Conservation (phyloP, 2,888 invertebrate genomes). For the Acholoe squamosa region DNA sequence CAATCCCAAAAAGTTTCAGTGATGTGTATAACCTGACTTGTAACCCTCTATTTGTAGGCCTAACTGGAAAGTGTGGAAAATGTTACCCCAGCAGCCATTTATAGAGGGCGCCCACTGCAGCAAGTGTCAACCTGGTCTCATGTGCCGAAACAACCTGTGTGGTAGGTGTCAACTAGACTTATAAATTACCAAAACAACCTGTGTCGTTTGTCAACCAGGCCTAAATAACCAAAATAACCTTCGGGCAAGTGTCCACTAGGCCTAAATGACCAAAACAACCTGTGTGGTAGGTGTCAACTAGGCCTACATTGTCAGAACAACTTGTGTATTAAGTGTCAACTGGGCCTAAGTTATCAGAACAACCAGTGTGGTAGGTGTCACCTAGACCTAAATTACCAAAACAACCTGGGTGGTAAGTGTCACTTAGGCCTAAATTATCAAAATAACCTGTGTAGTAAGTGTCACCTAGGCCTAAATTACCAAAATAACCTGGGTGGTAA, state of each 20-base stretch:
- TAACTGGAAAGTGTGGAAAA: constrained; percentile 52
- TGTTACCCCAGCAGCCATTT: constrained; percentile 1
- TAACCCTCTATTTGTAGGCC: not conserved
- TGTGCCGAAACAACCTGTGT: constrained; percentile 36
- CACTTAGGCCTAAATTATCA: not conserved
- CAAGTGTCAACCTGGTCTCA: not conserved
- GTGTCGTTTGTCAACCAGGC: not conserved
- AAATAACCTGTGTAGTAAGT: not conserved
- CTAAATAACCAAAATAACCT: not conserved
- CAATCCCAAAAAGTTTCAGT: no score
- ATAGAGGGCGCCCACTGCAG: constrained; percentile 37
- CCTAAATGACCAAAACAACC: not conserved
- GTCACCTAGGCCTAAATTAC: not conserved
- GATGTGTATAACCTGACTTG: no score
- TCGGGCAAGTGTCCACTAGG: not conserved
- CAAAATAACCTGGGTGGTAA: not conserved
- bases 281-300: constrained; percentile 5
- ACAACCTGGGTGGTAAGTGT: constrained; percentile 9
- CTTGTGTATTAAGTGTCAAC: constrained; percentile 7
- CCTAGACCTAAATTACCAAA: not conserved
- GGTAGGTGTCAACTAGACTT: not conserved
- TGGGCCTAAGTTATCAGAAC: not conserved
- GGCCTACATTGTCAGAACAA: constrained; percentile 11
- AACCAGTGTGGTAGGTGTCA: constrained; percentile 23
- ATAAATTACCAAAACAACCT: not conserved